Base-by-base conservation (phyloP, 2,797 vertebrate genomes). In the Phyllotis vaccarum region DNA sequence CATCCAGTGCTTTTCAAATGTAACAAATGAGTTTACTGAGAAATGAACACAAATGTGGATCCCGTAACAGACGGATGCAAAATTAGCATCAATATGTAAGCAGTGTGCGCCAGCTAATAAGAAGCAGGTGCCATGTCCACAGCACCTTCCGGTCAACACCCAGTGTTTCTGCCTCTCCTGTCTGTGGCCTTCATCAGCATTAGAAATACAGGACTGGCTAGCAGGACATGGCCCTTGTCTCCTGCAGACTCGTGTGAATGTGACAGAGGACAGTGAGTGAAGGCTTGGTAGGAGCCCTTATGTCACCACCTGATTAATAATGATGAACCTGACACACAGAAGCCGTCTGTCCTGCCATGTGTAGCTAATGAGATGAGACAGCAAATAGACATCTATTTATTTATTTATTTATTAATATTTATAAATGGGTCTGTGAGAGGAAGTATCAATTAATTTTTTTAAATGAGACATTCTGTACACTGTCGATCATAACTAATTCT, bases 1-100 rank as follows among this genome's bases (percentile, higher is more conserved):
- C 74, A 72, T 34, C 72, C 82, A 8, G 56, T 11, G 68, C 56
- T 95, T 93, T 94, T 92, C 83, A 91, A 68, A 64, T 40, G 6
- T 76, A 86, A 70, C 52, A 60, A 60, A 40, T 58, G 79, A 68
- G 60, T 46, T 58, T 31, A 34, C 0, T 14, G 66, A 80, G 86
- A 83, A 64, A 21, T 56, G 60, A 89, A 88, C 29, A 70, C n/a
- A 81, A 56, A 86, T 3, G 40, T 52, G 68, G 85, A n/a, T 37
- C 54, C 34, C 75, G 14, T 34, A 85, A 82, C 24, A 76, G 7
- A 46, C 37, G 46, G 46, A 5, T 49, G 46, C 46, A 49, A 49
- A 49, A 49, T 5, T 9, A 87, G 49, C 6, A 66, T 52, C 82
- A 62, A 12, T 9, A 22, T 11, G 31, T 17, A 58, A 80, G 52